Percentiles rank a stretch among this genome's conserved stretches.
These are phyloP conservation scores for Eufriesea mexicana DNA, from an alignment of 1,140 invertebrate species.

Conservation along the genomic window DNA sequence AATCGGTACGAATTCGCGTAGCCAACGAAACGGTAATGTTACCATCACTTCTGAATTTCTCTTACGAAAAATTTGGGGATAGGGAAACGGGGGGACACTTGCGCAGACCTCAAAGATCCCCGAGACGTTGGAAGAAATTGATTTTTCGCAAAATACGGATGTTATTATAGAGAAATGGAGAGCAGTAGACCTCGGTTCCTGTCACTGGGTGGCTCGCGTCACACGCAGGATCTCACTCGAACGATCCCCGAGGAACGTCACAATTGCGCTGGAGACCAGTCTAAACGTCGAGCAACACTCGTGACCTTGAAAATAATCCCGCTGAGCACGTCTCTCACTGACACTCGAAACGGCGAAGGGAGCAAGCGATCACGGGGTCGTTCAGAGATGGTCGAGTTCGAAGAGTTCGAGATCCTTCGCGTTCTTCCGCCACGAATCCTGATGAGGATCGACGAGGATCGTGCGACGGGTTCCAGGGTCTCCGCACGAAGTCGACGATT, in stretches of 20 bases:
- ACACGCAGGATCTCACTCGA: conserved; percentile 25
- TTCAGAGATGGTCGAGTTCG: neutral
- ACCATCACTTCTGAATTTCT: neutral
- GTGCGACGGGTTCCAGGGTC: conserved; percentile 1
- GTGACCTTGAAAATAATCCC: conserved; percentile 51
- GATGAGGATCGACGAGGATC: neutral
- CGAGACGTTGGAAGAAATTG: neutral
- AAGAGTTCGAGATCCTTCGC: neutral
- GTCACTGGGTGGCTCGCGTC: conserved; percentile 49
- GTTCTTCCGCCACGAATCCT: neutral
- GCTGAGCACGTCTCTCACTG: conserved; percentile 59
- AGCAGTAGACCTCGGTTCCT: neutral
- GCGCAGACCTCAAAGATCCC: neutral
- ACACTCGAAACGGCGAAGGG: conserved; percentile 39
- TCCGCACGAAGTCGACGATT: neutral
- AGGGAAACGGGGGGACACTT: neutral
- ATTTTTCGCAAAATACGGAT: neutral
- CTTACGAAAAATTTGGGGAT: neutral
- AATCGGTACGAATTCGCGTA: conserved; percentile 2
- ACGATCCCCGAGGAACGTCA: conserved; percentile 10
- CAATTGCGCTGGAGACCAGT: conserved; percentile 18
- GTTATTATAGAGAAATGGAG: neutral
- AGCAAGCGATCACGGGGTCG: neutral
- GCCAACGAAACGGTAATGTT: neutral
- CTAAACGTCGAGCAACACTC: conserved; percentile 16